These are phyloP conservation scores for Microcebus tavaratra DNA, from an alignment of 2,113 vertebrate genomes.

Conservation along the genomic window DNA sequence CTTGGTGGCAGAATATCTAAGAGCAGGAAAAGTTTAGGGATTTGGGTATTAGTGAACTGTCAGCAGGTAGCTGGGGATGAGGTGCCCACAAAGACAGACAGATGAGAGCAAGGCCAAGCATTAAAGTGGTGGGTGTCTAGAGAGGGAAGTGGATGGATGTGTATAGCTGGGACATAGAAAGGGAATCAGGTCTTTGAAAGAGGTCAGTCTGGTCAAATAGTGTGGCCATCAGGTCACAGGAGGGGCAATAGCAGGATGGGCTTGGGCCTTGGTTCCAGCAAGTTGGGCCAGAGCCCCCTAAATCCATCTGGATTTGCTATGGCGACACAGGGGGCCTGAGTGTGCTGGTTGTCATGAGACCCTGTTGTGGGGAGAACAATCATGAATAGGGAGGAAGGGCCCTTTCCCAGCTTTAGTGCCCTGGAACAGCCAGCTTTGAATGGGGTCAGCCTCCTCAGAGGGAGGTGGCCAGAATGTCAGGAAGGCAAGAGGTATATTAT, in stretches of 20 bases:
- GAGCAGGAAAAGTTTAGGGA: neutral
- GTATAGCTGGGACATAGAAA: slow-evolving; percentile 28
- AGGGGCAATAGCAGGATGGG: neutral
- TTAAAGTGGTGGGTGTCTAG: neutral
- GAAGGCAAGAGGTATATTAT: neutral
- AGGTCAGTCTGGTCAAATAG: neutral
- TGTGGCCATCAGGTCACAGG: neutral
- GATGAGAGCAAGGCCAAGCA: neutral
- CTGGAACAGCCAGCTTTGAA: neutral
- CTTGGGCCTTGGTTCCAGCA: neutral
- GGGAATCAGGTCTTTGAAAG: neutral
- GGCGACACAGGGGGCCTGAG: neutral
- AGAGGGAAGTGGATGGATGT: neutral
- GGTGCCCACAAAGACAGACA: neutral
- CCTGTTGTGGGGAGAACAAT: neutral
- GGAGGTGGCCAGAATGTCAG: neutral
- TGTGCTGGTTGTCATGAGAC: neutral
- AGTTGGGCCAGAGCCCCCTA: neutral
- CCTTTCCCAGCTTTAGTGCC: neutral
- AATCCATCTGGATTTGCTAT: neutral
- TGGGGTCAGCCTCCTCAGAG: neutral
- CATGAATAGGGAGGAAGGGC: neutral
- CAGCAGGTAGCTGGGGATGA: neutral
- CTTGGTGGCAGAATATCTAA: neutral
- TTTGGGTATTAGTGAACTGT: neutral